A percentile compares a stretch with the other conserved stretches of the same genome.
Conservation (phyloP, 53 echinoderm and acorn worm species). For the Patiria pectinifera region DNA sequence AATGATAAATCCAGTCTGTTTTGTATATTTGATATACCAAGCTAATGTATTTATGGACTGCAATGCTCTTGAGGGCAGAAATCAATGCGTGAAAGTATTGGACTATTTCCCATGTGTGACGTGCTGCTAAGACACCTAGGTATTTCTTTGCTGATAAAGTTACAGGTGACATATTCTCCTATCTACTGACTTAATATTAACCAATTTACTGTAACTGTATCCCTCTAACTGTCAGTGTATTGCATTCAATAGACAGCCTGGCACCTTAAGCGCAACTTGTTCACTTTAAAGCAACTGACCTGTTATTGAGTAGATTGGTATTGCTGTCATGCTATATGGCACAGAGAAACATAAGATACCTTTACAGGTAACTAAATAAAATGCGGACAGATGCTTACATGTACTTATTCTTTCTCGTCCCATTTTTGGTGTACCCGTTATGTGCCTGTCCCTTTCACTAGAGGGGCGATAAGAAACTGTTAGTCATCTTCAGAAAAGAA, state of each 20-base stretch:
- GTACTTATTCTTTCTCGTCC: no score
- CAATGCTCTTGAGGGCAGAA: conserved; percentile 46
- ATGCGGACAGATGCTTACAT: no score
- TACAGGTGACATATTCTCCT: conserved; percentile 56
- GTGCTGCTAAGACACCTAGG: conserved; percentile 37
- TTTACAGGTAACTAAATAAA: not conserved
- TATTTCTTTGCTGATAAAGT: conserved; percentile 52
- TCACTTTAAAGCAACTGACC: conserved; percentile 6
- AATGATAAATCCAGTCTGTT: not conserved
- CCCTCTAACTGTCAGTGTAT: conserved; percentile 37
- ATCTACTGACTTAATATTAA: conserved; percentile 61
- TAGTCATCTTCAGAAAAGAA: no score
- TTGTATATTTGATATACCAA: not conserved
- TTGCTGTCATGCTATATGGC: not conserved
- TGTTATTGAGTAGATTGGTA: not conserved
- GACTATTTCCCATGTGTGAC: conserved; percentile 9
- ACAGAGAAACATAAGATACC: not conserved
- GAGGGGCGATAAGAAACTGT: no score
- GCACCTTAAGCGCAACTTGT: conserved; percentile 39
- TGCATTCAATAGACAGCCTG: conserved; percentile 34
- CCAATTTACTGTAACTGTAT: conserved; percentile 58
- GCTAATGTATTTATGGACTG: conserved; percentile 37
- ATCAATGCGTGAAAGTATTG: conserved; percentile 44
- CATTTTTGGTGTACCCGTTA: no score
- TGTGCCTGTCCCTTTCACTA: no score